Conservation (phyloP, 2,888 invertebrate species). For the Campopleginae sp. region DNA sequence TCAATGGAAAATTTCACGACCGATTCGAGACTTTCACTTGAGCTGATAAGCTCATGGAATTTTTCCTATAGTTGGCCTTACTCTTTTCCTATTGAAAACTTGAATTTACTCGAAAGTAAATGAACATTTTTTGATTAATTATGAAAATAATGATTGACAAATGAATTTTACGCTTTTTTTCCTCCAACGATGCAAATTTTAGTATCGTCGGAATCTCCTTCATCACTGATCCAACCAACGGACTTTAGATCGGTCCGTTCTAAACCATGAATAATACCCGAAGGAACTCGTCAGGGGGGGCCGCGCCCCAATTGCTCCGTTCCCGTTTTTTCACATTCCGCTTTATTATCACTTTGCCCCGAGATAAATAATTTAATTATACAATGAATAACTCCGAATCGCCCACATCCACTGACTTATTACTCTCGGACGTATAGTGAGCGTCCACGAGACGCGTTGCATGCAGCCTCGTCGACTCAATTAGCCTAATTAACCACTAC, state of each 20-base stretch:
- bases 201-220: no score
- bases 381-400: background rate
- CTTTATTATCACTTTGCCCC: slow-evolving; percentile 36
- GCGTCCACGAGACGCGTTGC: slow-evolving; percentile 11
- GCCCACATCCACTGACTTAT: slow-evolving; percentile 5
- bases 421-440: background rate
- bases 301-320: background rate
- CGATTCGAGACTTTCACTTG: no score
- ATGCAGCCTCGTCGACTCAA: slow-evolving; percentile 65
- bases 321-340: slow-evolving; percentile 24
- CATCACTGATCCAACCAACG: no score
- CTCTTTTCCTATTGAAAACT: no score
- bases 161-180: no score
- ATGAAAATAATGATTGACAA: no score
- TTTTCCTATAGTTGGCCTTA: no score
- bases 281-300: background rate
- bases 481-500: slow-evolving; percentile 74
- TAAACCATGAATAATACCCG: background rate
- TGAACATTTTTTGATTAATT: no score
- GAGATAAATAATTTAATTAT: slow-evolving; percentile 54
- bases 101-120: no score
- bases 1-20: no score
- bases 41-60: no score
- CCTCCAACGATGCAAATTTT: no score
- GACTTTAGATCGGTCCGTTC: background rate